Base-by-base conservation (phyloP, 2,113 vertebrate genomes). In the Pagrus major region DNA sequence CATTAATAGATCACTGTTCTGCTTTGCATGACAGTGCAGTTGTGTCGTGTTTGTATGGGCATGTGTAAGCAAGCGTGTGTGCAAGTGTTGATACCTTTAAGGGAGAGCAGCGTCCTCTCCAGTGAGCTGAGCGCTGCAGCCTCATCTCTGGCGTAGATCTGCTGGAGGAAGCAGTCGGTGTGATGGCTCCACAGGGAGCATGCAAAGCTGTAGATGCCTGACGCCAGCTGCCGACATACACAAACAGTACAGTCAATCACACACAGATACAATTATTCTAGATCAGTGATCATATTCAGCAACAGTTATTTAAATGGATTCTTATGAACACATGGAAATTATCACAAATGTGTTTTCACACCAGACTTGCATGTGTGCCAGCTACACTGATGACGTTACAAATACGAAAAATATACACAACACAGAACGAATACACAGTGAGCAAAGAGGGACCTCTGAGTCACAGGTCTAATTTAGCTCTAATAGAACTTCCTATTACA, bases 141-240 rank as follows among this genome's bases (percentile, higher is more conserved):
- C 91, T 97, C 95, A 86, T 96, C 93, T 76, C 96, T 94, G 70
- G 93, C 74, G 81, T 86, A 97, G 89, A 97, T 91, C 33, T 98
- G 96, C 81, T 96, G 97, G 47, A 99, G 95, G 93, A 98, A 99
- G 39, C 94, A 96, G 90, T 99, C 97, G 0, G 96, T 98, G 90
- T 99, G 97, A 90, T 99, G 97, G 94, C 96, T 98, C 97, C 98
- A 99, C 74, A 99, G 94, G 88, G 97, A 99, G 90, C 97, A 98
- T 0, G 96, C 95, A 92, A 99, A 99, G 92, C 94, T 96, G 93
- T 99, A 99, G 94, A 99, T 98, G 88, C 95, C 96, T 58, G 97
- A 97, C 9, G 98, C 95, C 92, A 99, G 94, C 98, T 99, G 94
- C 18, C 94, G 92, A 88, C 52, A 95, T 42, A 88, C 33, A 95